Conservation (phyloP, 2,888 invertebrate species). For the Mechanitis messenoides region DNA sequence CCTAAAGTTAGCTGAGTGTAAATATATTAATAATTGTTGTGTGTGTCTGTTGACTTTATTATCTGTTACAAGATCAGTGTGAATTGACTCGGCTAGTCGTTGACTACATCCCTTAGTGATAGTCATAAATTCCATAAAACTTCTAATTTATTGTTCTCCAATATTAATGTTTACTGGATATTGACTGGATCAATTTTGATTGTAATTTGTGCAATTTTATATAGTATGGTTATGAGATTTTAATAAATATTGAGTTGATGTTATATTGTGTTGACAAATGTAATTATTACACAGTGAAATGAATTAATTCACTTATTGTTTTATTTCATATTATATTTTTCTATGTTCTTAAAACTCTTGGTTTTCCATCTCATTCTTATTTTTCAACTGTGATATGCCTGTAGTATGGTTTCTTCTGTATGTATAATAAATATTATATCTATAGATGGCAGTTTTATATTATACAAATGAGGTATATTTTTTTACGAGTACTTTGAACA, state of each 20-base stretch:
- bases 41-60: conserved; percentile 31
- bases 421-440: conserved; percentile 2
- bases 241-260: conserved; percentile 44
- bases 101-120: conserved; percentile 65
- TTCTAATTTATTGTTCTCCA: conserved; percentile 45
- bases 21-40: conserved; percentile 25
- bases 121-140: conserved; percentile 48
- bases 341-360: conserved; percentile 13
- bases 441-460: background rate
- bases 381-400: conserved; percentile 28
- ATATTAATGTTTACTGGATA: conserved; percentile 38
- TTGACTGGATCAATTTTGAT: conserved; percentile 75
- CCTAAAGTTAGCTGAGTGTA: conserved; percentile 27
- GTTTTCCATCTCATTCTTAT: conserved; percentile 21
- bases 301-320: conserved; percentile 40
- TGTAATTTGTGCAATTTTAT: conserved; percentile 62
- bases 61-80: conserved; percentile 21
- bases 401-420: conserved; percentile 1
- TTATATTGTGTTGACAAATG: conserved; percentile 40
- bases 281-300: conserved; percentile 35
- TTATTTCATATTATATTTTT: conserved; percentile 30
- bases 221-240: conserved; percentile 24
- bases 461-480: conserved; percentile 1
- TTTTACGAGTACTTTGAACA: background rate
- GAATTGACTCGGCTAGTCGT: conserved; percentile 34